Evolutionary conservation across 2,888 invertebrate genomes (phyloP).

Genomic region (Drosophila emarginata): DNA sequence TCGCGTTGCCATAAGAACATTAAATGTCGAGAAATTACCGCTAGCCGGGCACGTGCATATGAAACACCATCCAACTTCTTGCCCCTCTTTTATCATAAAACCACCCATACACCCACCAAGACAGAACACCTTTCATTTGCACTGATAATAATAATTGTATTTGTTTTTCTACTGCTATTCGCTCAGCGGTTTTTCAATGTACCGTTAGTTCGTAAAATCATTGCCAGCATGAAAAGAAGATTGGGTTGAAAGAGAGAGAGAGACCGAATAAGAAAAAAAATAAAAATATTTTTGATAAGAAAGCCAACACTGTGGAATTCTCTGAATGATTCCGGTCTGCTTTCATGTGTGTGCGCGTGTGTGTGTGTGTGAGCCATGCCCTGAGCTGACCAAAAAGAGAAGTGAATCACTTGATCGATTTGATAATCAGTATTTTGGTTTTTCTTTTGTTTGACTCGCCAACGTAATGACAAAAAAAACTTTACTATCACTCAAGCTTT

Average conservation of each 20-base stretch:
- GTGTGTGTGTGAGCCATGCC: slow-evolving; percentile 25
- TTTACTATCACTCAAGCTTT: neutral
- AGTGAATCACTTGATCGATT: slow-evolving; percentile 72
- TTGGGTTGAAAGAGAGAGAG: slow-evolving; percentile 36
- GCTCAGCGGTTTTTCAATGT: neutral
- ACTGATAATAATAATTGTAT: slow-evolving; percentile 4
- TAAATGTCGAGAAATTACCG: slow-evolving; percentile 6
- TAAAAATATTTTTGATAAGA: slow-evolving; percentile 34
- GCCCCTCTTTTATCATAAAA: too few species aligned
- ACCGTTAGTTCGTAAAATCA: slow-evolving; percentile 11
- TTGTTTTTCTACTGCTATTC: slow-evolving; percentile 1
- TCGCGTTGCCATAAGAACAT: slow-evolving; percentile 4
- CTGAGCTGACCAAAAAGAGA: slow-evolving; percentile 12
- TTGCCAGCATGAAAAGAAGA: slow-evolving; percentile 15
- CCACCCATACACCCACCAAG: neutral
- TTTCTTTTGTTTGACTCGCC: neutral
- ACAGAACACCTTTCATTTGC: neutral
- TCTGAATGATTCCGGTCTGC: slow-evolving; percentile 32
- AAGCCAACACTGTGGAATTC: slow-evolving; percentile 23
- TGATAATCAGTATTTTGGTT: slow-evolving; percentile 36
- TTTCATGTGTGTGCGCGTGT: slow-evolving; percentile 7
- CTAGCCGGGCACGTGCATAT: slow-evolving; percentile 34
- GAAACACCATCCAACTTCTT: neutral
- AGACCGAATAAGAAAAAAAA: slow-evolving; percentile 27
- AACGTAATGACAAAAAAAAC: neutral